Evolutionary conservation across 1,140 invertebrate genomes (phyloP), one percentile per base, ranked within the genome.

Genomic region (Chelonus insularis): DNA sequence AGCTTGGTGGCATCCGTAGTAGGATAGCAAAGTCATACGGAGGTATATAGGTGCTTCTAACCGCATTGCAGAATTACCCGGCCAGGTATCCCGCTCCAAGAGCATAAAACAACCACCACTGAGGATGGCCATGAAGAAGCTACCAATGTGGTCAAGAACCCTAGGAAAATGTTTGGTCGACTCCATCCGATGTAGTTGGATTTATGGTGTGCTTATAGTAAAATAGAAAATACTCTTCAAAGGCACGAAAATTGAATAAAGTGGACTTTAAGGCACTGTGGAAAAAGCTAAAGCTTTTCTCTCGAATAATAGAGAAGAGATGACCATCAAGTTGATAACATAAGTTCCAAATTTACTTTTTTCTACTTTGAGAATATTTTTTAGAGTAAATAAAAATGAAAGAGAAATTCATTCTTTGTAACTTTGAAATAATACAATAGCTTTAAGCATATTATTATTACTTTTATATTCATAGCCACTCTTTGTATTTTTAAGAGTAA

Each of bases 41-140:
- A 11, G n/a, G 52, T 55, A 55, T 70, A 66, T 65, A 68, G 65
- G 68, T 62, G 63, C 51, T 68, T 72, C 72, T 69, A 73, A 79
- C 78, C 74, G 76, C 76, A 78, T 77, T 78, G 78, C 75, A 80
- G 75, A 77, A 80, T 78, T 78, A 77, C 74, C 74, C 73, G 62
- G 71, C 67, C 72, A 72, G 72, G 70, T 72, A 74, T 43, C 62
- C 68, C 69, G 71, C 68, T 68, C 67, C 66, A 70, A 65, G 65
- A 78, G 71, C 70, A 76, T 77, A 76, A 77, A 78, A 77, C 73
- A 76, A 75, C 63, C 68, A 63, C 65, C 61, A 66, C 65, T 60
- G 66, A 63, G 62, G 63, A 64, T 64, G 52, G 63, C 51, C 57
- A 64, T 58, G 57, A 65, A 64, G 60, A 57, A 47, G 29, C 32